phyloP scores from a whole-genome alignment of 2,797 vertebrate genomes.

The Hirundo rustica region DNA sequence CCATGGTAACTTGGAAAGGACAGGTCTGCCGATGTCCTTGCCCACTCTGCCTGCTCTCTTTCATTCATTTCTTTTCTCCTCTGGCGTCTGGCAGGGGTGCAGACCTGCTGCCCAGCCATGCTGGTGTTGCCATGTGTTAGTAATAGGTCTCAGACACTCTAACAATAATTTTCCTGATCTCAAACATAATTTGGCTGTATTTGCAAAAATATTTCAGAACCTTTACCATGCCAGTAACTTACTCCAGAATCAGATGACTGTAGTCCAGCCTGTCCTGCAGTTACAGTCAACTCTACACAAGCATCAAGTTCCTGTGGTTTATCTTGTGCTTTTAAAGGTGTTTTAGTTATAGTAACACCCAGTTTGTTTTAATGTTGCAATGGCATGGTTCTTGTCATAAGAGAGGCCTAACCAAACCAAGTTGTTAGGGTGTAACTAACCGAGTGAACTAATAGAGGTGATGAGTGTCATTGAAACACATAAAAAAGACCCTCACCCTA shows the following conservation, averaged over 20 bases:
- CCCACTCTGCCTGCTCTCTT: background rate
- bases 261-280: background rate
- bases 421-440: background rate
- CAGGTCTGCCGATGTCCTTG: background rate
- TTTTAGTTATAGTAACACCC: background rate
- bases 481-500: background rate
- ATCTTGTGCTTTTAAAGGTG: background rate
- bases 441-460: background rate
- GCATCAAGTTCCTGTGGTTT: background rate
- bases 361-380: background rate
- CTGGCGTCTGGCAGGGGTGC: background rate
- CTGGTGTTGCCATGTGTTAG: background rate
- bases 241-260: background rate
- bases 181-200: background rate
- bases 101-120: background rate
- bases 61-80: background rate
- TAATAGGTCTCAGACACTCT: background rate
- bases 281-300: background rate
- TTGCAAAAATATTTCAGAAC: background rate
- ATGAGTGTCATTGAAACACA: background rate
- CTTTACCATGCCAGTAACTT: background rate
- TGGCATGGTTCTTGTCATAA: background rate
- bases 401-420: background rate
- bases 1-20: background rate
- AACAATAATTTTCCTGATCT: background rate